Evolutionary conservation across 2,888 invertebrate genomes (phyloP).

Genomic region (Pterobdella sp.): DNA sequence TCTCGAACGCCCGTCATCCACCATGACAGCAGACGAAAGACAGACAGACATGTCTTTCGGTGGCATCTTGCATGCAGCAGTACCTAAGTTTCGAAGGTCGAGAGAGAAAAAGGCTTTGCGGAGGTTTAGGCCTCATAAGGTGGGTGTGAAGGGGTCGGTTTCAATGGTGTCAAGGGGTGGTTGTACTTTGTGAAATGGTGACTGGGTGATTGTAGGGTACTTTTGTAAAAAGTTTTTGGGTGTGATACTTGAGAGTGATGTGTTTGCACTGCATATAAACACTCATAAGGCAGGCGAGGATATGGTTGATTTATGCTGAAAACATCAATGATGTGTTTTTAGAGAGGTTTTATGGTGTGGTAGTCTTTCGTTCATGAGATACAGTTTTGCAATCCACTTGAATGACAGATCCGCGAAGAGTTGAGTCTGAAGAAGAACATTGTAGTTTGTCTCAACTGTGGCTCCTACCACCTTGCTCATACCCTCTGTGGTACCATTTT

Average conservation of each 20-base stretch:
- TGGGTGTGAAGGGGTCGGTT: neutral
- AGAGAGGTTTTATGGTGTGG: no score
- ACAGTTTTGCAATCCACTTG: no score
- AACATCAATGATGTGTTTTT: no score
- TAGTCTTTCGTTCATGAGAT: no score
- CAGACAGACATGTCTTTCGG: constrained; percentile 50
- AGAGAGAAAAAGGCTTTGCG: constrained; percentile 67
- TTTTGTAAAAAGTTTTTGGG: no score
- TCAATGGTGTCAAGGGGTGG: neutral
- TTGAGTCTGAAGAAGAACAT: constrained; percentile 66
- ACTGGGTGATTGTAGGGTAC: neutral
- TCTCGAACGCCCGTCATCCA: no score
- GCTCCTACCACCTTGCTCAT: constrained; percentile 70
- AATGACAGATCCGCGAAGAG: constrained; percentile 58
- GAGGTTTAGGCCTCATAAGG: constrained; percentile 66
- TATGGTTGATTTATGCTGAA: no score
- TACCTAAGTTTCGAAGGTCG: constrained; percentile 69
- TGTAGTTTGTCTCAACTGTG: constrained; percentile 70
- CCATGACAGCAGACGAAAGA: no score
- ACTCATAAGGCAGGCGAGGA: no score
- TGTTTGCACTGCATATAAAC: neutral
- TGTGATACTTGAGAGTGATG: no score
- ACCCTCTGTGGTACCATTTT: constrained; percentile 65
- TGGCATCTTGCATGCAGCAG: constrained; percentile 74
- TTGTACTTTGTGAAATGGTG: neutral